Evolutionary conservation across 1,140 invertebrate genomes (phyloP).

Genomic region (Eupeodes corollae): DNA sequence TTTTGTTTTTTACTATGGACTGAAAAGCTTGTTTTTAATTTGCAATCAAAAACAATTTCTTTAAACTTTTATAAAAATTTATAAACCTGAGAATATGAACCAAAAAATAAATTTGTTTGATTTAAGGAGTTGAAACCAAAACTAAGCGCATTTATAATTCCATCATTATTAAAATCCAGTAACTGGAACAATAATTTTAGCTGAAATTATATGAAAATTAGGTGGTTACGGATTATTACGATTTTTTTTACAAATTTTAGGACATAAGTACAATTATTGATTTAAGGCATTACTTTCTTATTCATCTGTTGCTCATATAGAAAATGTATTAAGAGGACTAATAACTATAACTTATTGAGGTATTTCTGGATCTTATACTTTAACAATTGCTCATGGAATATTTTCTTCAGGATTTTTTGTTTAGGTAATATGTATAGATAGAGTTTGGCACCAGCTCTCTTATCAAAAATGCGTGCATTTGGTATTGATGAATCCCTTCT

Average conservation of each 20-base stretch:
- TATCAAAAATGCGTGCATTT: too few species aligned
- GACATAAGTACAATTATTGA: constrained; percentile 38
- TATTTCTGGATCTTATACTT: constrained; percentile 38
- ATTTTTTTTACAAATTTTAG: constrained; percentile 32
- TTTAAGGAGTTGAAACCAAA: too few species aligned
- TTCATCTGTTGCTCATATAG: constrained; percentile 51
- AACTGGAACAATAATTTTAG: constrained; percentile 58
- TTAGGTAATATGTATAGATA: constrained; percentile 54
- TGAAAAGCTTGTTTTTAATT: too few species aligned
- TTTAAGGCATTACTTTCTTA: constrained; percentile 53
- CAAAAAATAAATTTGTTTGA: too few species aligned
- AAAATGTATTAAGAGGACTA: constrained; percentile 42
- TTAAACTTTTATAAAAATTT: too few species aligned
- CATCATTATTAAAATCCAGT: too few species aligned
- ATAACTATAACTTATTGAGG: constrained; percentile 41
- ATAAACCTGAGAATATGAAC: too few species aligned
- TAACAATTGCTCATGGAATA: constrained; percentile 55
- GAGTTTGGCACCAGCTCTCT: too few species aligned
- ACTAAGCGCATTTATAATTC: too few species aligned
- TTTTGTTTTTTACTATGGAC: too few species aligned
- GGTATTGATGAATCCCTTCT: too few species aligned
- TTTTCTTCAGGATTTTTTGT: constrained; percentile 58
- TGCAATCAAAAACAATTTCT: too few species aligned
- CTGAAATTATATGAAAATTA: constrained; percentile 56
- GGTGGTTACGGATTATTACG: constrained; percentile 50